These are phyloP conservation scores for Pao palembangensis DNA, from an alignment of 2,113 vertebrate species.

Conservation along the genomic window DNA sequence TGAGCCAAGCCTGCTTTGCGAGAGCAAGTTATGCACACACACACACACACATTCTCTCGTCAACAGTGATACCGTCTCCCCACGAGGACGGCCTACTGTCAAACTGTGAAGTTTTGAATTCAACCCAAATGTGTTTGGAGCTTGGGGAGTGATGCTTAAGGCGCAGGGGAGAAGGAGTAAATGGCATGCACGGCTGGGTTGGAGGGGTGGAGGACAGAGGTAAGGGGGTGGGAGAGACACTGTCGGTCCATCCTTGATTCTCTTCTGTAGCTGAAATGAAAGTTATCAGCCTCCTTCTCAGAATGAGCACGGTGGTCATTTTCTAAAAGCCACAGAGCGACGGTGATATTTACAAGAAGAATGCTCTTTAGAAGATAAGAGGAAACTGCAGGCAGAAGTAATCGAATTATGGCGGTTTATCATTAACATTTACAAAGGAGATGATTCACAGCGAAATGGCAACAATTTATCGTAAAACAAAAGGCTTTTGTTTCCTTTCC, in stretches of 20 bases:
- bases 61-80: slow-evolving; percentile 8
- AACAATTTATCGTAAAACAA: slow-evolving; percentile 20
- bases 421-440: slow-evolving; percentile 34
- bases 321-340: slow-evolving; percentile 32
- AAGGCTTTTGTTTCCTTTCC: slow-evolving; percentile 29
- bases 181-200: background rate
- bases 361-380: slow-evolving; percentile 32
- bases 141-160: slow-evolving; percentile 2
- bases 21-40: slow-evolving; percentile 52
- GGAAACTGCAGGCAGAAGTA: slow-evolving; percentile 27
- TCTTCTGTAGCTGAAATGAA: slow-evolving; percentile 10
- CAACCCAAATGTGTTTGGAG: slow-evolving; percentile 15
- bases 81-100: slow-evolving; percentile 47
- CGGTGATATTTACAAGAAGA: slow-evolving; percentile 18
- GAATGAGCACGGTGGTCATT: slow-evolving; percentile 18
- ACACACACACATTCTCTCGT: background rate
- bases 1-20: slow-evolving; percentile 54
- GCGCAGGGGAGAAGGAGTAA: background rate
- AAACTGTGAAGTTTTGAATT: slow-evolving; percentile 37
- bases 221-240: background rate
- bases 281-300: slow-evolving; percentile 32
- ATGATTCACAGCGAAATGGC: slow-evolving; percentile 33
- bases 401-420: slow-evolving; percentile 21
- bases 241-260: no score
- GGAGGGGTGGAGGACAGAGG: background rate